phyloP scores from a whole-genome alignment of 2,888 invertebrate genomes.

The Deroplatys truncata region DNA sequence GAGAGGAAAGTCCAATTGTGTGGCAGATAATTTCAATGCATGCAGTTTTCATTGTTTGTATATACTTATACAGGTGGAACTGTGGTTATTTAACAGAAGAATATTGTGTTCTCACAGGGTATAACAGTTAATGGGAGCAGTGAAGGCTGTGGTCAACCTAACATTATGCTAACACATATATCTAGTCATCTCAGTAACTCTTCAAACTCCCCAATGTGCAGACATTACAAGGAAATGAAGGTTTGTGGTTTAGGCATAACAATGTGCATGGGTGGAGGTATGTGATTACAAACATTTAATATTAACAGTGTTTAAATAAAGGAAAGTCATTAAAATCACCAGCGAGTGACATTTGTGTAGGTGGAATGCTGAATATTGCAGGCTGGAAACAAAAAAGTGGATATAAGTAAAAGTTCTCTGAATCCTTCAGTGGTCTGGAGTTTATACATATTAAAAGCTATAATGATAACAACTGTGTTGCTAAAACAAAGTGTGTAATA shows the following conservation, averaged over 20 bases:
- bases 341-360: too few relatives aligned
- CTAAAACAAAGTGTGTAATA: too few relatives aligned
- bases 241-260: background rate
- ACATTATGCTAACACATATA: background rate
- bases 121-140: background rate
- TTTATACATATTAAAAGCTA: too few relatives aligned
- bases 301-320: background rate
- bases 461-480: too few relatives aligned
- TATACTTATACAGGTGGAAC: background rate
- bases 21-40: background rate
- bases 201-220: background rate
- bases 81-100: background rate
- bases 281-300: background rate
- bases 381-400: too few relatives aligned
- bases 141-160: background rate
- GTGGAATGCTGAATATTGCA: too few relatives aligned
- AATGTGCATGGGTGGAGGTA: background rate
- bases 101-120: slow-evolving; percentile 10
- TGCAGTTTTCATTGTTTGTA: background rate
- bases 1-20: too few relatives aligned
- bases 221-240: background rate
- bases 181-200: slow-evolving; percentile 6
- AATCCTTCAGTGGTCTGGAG: too few relatives aligned
- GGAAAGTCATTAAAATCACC: too few relatives aligned
- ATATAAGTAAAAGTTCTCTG: too few relatives aligned